Conservation (phyloP, 2,888 invertebrate species). For the Drosophila anceps region DNA sequence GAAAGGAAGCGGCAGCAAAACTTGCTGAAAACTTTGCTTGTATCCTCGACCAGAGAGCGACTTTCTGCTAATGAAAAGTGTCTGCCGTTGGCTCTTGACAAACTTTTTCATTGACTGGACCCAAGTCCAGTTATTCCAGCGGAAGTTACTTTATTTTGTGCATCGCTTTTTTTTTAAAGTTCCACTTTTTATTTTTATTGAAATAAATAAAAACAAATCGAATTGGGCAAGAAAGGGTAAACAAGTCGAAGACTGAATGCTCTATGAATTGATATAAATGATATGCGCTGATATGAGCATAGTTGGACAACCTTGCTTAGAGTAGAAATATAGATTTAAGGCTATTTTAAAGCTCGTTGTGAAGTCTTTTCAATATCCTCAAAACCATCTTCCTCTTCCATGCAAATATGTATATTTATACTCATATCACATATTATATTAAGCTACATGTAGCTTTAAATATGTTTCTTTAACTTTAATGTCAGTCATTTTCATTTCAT, state of each 20-base stretch:
- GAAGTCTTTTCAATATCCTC: too few species aligned
- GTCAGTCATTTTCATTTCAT: not conserved
- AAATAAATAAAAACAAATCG: conserved; percentile 75
- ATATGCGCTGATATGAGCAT: too few species aligned
- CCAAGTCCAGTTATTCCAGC: conserved; percentile 56
- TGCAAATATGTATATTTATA: too few species aligned
- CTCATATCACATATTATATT: too few species aligned
- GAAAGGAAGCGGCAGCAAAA: conserved; percentile 20
- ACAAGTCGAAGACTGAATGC: conserved; percentile 10
- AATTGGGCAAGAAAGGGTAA: not conserved
- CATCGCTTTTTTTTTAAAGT: conserved; percentile 30
- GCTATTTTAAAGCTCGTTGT: too few species aligned
- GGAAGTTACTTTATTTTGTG: conserved; percentile 56
- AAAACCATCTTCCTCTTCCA: too few species aligned
- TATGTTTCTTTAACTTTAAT: not conserved
- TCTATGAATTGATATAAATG: conserved; percentile 5
- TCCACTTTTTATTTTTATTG: conserved; percentile 60
- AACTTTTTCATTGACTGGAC: conserved; percentile 67
- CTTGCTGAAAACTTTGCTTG: conserved; percentile 66
- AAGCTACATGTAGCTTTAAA: not conserved
- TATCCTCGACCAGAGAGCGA: conserved; percentile 52
- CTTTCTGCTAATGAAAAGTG: conserved; percentile 75
- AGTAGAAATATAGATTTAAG: too few species aligned
- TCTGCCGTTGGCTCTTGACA: conserved; percentile 67
- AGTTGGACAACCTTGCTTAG: too few species aligned